Percentiles rank a stretch among this genome's conserved stretches.
Evolutionary conservation across 1,140 invertebrate species (phyloP).

Genomic region (Penaeus indicus): DNA sequence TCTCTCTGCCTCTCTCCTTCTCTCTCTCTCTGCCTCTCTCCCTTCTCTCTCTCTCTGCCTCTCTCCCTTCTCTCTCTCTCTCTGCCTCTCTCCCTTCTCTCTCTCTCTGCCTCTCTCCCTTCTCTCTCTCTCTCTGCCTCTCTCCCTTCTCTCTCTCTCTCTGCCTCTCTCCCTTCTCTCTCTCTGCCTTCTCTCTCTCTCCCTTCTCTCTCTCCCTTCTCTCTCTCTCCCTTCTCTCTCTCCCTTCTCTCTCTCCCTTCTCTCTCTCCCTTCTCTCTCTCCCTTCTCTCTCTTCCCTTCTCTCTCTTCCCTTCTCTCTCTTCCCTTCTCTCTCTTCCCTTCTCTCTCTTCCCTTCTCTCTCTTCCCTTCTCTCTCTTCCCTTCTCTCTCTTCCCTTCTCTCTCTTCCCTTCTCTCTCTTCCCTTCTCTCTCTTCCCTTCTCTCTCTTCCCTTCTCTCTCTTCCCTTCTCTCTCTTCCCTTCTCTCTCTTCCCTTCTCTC

Average conservation of each 20-base stretch:
- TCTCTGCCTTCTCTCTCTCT: not conserved
- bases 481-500: slow-evolving; percentile 13
- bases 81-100: not conserved
- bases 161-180: not conserved
- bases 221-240: not conserved
- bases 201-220: not conserved
- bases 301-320: not conserved
- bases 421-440: not conserved
- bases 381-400: not conserved
- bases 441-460: not conserved
- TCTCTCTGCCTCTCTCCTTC: no score
- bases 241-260: not conserved
- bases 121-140: no score
- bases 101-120: not conserved
- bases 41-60: not conserved
- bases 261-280: not conserved
- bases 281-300: not conserved
- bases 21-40: not conserved
- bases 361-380: no score
- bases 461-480: not conserved
- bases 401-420: not conserved
- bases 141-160: not conserved
- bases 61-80: not conserved
- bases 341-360: not conserved
- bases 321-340: no score